Percentiles rank a stretch among this genome's conserved stretches.
Evolutionary conservation across 2,113 vertebrate genomes (phyloP).

Genomic region (Toxotes chatareus): DNA sequence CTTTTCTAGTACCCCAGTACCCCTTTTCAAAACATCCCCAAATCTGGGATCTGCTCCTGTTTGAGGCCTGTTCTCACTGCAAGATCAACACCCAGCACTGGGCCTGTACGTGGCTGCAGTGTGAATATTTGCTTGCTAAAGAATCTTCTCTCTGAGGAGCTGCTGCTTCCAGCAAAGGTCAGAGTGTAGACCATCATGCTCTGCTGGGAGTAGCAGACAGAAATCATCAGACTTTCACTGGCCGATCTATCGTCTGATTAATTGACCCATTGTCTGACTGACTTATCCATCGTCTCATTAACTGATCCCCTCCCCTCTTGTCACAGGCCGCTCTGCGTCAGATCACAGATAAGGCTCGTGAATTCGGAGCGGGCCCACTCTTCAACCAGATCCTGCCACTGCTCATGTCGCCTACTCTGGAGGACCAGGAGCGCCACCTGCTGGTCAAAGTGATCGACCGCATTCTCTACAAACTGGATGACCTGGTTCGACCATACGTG

Average conservation of each 20-base stretch:
- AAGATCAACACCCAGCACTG: constrained; percentile 56
- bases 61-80: background rate
- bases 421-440: constrained; percentile 98
- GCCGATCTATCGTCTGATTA: background rate
- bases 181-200: background rate
- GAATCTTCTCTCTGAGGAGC: background rate
- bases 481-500: constrained; percentile 96
- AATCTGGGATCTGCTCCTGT: no score
- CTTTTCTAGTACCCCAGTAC: background rate
- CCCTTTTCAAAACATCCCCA: background rate
- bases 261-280: background rate
- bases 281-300: background rate
- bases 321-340: constrained; percentile 94
- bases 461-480: constrained; percentile 98
- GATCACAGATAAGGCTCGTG: constrained; percentile 98
- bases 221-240: background rate
- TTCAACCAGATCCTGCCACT: constrained; percentile 99
- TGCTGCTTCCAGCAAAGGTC: constrained; percentile 44
- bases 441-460: constrained; percentile 99
- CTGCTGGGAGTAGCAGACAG: constrained; percentile 36
- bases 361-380: constrained; percentile 95
- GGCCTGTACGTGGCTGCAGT: constrained; percentile 45
- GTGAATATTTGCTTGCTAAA: constrained; percentile 60
- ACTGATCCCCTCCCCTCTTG: background rate
- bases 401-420: constrained; percentile 97